Conservation (phyloP, 2,888 invertebrate species). For the Diaperis boleti region DNA sequence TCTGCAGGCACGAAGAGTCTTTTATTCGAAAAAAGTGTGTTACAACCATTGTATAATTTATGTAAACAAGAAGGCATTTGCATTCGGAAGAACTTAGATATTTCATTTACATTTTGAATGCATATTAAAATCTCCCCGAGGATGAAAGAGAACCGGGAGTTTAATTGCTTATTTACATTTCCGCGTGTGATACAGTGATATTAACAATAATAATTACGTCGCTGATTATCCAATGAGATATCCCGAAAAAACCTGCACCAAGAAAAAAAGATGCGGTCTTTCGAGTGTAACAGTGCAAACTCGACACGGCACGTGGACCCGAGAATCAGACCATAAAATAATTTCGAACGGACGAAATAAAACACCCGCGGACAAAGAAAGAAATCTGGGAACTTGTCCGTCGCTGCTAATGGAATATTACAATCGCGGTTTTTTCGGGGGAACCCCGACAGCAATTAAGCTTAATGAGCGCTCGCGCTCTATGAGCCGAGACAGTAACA, state of each 20-base stretch:
- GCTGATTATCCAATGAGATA: neutral
- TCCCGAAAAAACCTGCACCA: neutral
- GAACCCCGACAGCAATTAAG: too few species aligned
- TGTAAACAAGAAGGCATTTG: conserved; percentile 30
- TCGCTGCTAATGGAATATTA: conserved; percentile 2
- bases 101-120: conserved; percentile 38
- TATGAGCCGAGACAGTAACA: too few species aligned
- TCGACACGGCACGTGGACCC: conserved; percentile 27
- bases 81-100: conserved; percentile 32
- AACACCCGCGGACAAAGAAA: conserved; percentile 20
- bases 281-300: conserved; percentile 24
- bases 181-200: conserved; percentile 23
- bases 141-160: conserved; percentile 27
- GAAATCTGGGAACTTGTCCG: conserved; percentile 23
- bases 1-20: too few species aligned
- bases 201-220: conserved; percentile 15
- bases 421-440: too few species aligned
- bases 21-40: conserved; percentile 22
- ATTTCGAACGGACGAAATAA: conserved; percentile 23
- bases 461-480: too few species aligned
- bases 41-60: conserved; percentile 27
- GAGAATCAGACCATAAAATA: conserved; percentile 26
- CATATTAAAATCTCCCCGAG: conserved; percentile 36
- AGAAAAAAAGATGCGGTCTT: conserved; percentile 9
- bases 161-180: conserved; percentile 41